Conservation (phyloP, 2,797 vertebrate genomes). For the Lacerta bilineata region DNA sequence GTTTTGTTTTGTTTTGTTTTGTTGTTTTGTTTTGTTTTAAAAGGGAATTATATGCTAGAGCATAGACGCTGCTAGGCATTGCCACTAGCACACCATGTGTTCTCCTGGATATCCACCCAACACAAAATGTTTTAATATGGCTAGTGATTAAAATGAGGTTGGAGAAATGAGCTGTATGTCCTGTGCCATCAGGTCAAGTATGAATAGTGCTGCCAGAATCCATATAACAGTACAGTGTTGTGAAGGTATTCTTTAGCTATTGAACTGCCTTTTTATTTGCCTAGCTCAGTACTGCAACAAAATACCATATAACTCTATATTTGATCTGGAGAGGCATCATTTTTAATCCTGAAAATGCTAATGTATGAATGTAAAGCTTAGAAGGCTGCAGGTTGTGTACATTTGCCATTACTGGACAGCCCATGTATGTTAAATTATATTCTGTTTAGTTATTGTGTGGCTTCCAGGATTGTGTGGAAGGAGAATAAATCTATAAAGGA, state of each 20-base stretch:
- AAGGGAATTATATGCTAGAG: not conserved
- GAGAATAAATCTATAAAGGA: no score
- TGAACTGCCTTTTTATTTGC: slow-evolving; percentile 23
- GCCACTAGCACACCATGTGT: not conserved
- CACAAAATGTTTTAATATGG: not conserved
- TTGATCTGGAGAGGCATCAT: not conserved
- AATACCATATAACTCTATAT: not conserved
- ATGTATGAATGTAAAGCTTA: slow-evolving; percentile 8
- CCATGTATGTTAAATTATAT: no score
- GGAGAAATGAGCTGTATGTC: not conserved
- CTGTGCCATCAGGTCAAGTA: not conserved
- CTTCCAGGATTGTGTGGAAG: no score
- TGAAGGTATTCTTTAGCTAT: not conserved
- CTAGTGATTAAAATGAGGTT: not conserved
- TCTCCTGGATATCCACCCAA: not conserved
- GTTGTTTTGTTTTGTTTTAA: not conserved
- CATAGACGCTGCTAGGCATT: not conserved
- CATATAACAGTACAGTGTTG: not conserved
- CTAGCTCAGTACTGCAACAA: not conserved
- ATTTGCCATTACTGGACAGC: slow-evolving; percentile 21
- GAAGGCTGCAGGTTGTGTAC: not conserved
- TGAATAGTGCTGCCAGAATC: not conserved
- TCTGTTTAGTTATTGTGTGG: no score
- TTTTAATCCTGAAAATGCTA: not conserved
- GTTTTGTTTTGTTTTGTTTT: not conserved